Percentiles rank a stretch among this genome's conserved stretches.
These are phyloP conservation scores for Lithobates pipiens DNA, from an alignment of 2,797 vertebrate genomes.

Conservation along the genomic window DNA sequence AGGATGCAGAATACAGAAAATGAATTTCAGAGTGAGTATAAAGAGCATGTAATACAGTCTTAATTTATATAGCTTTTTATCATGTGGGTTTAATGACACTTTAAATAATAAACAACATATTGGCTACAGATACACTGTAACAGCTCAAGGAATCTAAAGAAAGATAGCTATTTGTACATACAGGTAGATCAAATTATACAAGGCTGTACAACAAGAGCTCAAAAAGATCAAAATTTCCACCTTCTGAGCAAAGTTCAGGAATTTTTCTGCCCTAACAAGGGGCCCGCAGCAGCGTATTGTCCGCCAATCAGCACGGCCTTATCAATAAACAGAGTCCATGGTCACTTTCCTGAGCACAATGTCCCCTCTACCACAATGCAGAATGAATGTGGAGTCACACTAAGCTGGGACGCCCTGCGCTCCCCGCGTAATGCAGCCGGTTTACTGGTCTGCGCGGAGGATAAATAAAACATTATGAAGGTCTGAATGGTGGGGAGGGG, in stretches of 20 bases:
- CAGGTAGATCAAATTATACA: no score
- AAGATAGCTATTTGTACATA: no score
- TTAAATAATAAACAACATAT: no score
- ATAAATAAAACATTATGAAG: slow-evolving; percentile 42
- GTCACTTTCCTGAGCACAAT: slow-evolving; percentile 36
- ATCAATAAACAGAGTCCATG: slow-evolving; percentile 35
- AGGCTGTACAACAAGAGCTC: no score
- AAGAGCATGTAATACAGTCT: no score
- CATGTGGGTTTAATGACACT: no score
- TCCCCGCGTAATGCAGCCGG: not conserved
- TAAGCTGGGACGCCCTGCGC: not conserved
- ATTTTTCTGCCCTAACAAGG: not conserved
- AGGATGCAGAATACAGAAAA: no score
- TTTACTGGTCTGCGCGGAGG: not conserved
- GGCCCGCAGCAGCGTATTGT: slow-evolving; percentile 22
- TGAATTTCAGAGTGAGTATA: no score
- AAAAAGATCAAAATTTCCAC: no score
- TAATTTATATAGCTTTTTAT: no score
- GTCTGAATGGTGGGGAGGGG: not conserved
- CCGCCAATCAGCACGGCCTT: slow-evolving; percentile 13
- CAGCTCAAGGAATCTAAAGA: no score
- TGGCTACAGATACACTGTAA: no score
- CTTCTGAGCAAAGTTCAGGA: slow-evolving; percentile 36
- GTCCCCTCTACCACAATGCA: not conserved
- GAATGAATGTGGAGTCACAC: not conserved